Evolutionary conservation across 92 coral and sea anemone genomes (phyloP), one percentile per base, ranked within the genome.

Genomic region (Pocillopora meandrina): DNA sequence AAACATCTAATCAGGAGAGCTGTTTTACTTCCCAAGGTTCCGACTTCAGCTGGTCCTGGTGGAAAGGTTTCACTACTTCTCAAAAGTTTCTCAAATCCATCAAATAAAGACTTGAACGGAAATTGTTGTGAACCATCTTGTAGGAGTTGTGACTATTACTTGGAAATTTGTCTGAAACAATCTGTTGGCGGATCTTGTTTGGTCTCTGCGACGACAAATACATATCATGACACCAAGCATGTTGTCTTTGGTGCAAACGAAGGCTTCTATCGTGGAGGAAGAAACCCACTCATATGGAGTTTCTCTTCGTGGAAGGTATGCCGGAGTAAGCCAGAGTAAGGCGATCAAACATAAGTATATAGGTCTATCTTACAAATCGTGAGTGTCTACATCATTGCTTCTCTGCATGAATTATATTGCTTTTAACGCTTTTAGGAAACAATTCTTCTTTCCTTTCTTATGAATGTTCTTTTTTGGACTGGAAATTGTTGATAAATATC

Each of bases 221-320:
- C 49, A 15, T 94, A 90, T 74, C 12, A 85, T 26, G 81, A 89
- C 80, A 87, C 84, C 52, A 92, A 87, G 60, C 70, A 89, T 52
- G 71, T 94, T 17, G 98, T 94, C 69, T 94, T 94, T 56, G 63
- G 75, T 47, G 66, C 35, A 71, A 74, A 75, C 63, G 92, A 86
- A 65, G 69, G n/a, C 65, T 81, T 93, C 66, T 87, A 90, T 14
- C 81, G 80, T 35, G 79, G 84, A 14, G 72, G 57, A 2, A 61
- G 56, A 7, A 94, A 94, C 77, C 98, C 98, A 10, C 47, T 94
- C 72, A 78, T 79, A 8, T 84, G 82, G 88, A 61, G 80, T 14
- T 91, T 89, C 61, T 52, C 87, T 4, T 83, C 89, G 2, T 94
- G 98, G 98, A 89, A 87, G 89, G 98, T 93, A 91, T 63, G 86